Evolutionary conservation across 2,797 vertebrate genomes (phyloP).

Genomic region (Microchirus variegatus): DNA sequence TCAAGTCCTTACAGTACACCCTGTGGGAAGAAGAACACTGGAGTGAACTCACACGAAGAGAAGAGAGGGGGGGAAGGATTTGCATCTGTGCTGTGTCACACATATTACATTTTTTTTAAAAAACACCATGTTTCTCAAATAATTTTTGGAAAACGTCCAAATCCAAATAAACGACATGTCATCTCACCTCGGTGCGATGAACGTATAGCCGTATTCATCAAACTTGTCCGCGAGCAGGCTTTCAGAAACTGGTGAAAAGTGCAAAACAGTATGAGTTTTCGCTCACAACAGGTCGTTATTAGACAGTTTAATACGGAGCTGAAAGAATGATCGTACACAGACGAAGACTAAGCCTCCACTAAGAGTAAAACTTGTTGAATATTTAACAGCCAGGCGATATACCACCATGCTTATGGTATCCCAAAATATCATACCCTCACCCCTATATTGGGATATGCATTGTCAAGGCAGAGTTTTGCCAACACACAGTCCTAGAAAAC

Average conservation of each 20-base stretch:
- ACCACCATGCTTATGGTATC: not conserved
- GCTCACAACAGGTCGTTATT: not conserved
- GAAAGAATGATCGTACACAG: constrained; percentile 16
- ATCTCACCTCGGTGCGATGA: constrained; percentile 92
- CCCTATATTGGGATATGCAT: too few species aligned
- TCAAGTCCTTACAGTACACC: constrained; percentile 91
- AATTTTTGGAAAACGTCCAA: not conserved
- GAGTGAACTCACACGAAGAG: not conserved
- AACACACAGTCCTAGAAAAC: too few species aligned
- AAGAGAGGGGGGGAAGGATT: not conserved
- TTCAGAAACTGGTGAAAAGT: constrained; percentile 86
- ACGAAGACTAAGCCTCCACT: constrained; percentile 10
- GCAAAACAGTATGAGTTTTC: constrained; percentile 36
- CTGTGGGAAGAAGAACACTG: constrained; percentile 62
- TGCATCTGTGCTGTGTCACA: not conserved
- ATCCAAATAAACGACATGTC: constrained; percentile 5
- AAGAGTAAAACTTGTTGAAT: constrained; percentile 33
- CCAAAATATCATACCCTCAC: too few species aligned
- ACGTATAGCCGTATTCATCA: constrained; percentile 90
- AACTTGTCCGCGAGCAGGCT: constrained; percentile 88
- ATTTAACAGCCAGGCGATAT: constrained; percentile 15
- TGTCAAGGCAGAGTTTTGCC: too few species aligned
- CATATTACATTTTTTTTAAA: too few species aligned
- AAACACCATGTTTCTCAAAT: not conserved
- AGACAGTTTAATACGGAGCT: constrained; percentile 5